Base-by-base conservation (phyloP, 2,888 invertebrate species). In the Drosophila quinaria region DNA sequence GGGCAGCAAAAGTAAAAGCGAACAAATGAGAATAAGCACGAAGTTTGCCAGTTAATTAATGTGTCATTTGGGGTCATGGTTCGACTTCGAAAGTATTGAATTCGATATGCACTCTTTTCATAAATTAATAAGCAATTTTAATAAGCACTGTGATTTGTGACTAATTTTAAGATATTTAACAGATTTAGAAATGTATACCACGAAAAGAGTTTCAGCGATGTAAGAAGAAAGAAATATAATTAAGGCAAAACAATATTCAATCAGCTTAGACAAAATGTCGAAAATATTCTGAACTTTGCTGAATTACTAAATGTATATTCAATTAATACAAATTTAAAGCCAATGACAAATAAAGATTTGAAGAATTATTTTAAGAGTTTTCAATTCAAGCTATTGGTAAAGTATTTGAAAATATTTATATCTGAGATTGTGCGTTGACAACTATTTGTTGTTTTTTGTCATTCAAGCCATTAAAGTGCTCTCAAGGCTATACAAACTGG, bases 1-100 rank as follows among this genome's bases (percentile, higher is more conserved):
- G 75, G 70, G 79, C 61, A 75, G 70, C 56, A 77, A 80, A 77
- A 77, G 77, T 77, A 77, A 77, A 76, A 77, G 77, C 76, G 47
- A 25, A 59, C 1, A 56, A 65, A 79, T 75, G 62, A 79, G 76
- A 79, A 76, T 79, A 59, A 46, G 39, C 25, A 44, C 39, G 41
- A 50, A 54, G 3, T 65, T 55, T 19, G 61, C 33, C 44, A 41
- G 33, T 8, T 58, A 69, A 74, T 74, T 35, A 72, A 33, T 42
- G 33, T 55, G 67, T 50, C 55, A 70, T 55, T 61, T 59, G 42
- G 41, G 74, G 55, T 74, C 62, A 67, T 4, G 52, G 37, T 46
- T 33, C 4, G 11, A 8, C 19, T 8, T 39, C 17, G 60, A 73
- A 73, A 58, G 61, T 59, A 46, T 59, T 33, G 39, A 49, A 47